Base-by-base conservation (phyloP, 30 jellyfish, hydroid and myxozoan species). In the Hydractinia symbiolongicarpus region DNA sequence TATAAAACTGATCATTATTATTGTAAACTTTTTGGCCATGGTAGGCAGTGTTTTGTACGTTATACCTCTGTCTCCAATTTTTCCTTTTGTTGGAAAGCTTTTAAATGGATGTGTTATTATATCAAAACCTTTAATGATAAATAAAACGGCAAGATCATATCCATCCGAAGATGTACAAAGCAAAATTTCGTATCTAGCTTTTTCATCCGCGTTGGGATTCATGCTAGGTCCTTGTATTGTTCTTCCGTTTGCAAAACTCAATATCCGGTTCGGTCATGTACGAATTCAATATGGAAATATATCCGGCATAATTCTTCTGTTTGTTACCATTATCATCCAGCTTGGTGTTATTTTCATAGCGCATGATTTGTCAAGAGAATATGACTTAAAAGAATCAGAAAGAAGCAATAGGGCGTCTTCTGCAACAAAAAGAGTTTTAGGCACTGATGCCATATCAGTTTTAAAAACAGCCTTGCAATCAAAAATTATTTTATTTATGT, bases 291-390 rank as follows among this genome's bases (percentile, higher is more conserved):
- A 49, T 21, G 84, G 67, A 5, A 80, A 55, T 40, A 72, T 68
- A 4, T 73, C 88, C 13, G 88, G 88, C 6, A 5, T 80, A 14
- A 9, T 16, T 52, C 66, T 80, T 85, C 86, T 85, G 5, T 21
- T 14, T 14, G 10, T 80, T 16, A 62, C 50, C 54, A 5, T 62
- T 7, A 54, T 80, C 30, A 8, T 67, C 21, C 83, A 80, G 53
- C 8, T 80, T 10, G 71, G 66, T 40, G 70, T 68, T 5, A n/a
- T 54, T 44, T 60, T 78, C 55, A 2, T 78, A 4, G 86, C 58
- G 11, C 71, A 54, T 78, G 86, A 78, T 78, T 50, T 78, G 51
- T 78, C 86, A n/a, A 56, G 52, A 20, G 86, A 78, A 50, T 71
- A 71, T 58, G 80, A 71, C 4, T 15, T 71, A 30, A 71, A 71